These are phyloP conservation scores for Nomada lathburiana DNA, from an alignment of 2,888 invertebrate species.

Conservation along the genomic window DNA sequence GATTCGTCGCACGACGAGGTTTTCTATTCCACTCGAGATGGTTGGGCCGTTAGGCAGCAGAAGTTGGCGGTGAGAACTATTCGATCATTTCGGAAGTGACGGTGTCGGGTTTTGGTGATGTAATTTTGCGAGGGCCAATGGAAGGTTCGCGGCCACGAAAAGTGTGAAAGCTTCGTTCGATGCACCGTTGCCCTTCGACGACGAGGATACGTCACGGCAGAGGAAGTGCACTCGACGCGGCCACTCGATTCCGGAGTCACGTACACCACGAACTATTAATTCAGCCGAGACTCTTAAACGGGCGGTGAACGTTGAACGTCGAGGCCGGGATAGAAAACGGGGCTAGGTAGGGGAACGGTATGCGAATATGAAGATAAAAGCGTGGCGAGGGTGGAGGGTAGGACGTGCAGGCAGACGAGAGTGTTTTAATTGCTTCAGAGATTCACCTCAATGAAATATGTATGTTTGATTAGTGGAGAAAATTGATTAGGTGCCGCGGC, in stretches of 20 bases:
- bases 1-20: not conserved
- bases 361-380: conserved; percentile 7
- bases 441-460: not conserved
- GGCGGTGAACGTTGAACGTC: conserved; percentile 23
- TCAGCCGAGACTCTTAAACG: conserved; percentile 49
- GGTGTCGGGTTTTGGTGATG: not conserved
- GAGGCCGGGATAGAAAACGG: conserved; percentile 18
- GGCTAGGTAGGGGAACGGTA: not conserved
- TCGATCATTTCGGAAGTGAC: not conserved
- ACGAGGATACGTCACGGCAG: conserved; percentile 62
- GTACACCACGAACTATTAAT: conserved; percentile 62
- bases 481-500: too few relatives aligned
- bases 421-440: not conserved
- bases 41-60: not conserved
- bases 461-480: not conserved
- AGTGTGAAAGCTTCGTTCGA: conserved; percentile 37
- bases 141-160: conserved; percentile 24
- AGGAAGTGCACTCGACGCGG: conserved; percentile 60
- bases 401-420: not conserved
- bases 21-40: not conserved
- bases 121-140: conserved; percentile 4
- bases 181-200: conserved; percentile 53
- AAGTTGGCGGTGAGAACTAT: not conserved
- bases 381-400: not conserved
- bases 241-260: conserved; percentile 58